These are phyloP conservation scores for Periphyllus acericola DNA, from an alignment of 2,888 invertebrate species.

Conservation along the genomic window DNA sequence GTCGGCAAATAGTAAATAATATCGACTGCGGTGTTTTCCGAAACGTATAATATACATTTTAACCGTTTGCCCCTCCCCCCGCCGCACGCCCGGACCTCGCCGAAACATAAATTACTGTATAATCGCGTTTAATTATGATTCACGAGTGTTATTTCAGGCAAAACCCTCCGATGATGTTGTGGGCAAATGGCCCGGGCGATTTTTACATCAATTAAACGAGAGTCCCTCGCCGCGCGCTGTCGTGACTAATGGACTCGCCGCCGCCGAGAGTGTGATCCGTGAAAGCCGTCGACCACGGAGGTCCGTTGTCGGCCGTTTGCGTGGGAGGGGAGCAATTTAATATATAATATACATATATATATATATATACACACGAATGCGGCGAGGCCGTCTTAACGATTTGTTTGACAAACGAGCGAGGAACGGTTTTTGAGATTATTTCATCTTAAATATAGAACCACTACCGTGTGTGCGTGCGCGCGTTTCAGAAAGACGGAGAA, in stretches of 20 bases:
- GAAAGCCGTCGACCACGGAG: constrained; percentile 51
- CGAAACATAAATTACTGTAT: constrained; percentile 9
- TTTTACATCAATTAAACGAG: constrained; percentile 57
- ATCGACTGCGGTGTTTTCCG: not conserved
- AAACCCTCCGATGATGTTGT: not conserved
- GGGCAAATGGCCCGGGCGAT: constrained; percentile 49
- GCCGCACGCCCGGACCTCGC: not conserved
- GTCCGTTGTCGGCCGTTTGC: constrained; percentile 17
- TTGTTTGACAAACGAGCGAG: constrained; percentile 58
- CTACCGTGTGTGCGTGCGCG: not conserved
- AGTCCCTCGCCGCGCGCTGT: constrained; percentile 34
- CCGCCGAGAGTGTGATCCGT: constrained; percentile 25
- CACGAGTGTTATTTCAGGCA: constrained; percentile 55
- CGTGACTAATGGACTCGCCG: constrained; percentile 53
- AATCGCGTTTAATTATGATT: constrained; percentile 57
- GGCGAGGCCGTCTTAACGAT: constrained; percentile 49
- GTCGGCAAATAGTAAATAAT: not conserved
- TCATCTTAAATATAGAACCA: constrained; percentile 51
- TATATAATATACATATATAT: no score
- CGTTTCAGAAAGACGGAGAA: not conserved
- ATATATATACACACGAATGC: not conserved
- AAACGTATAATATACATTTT: not conserved
- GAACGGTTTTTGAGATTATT: constrained; percentile 58
- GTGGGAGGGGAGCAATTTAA: constrained; percentile 1
- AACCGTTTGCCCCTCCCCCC: not conserved